Evolutionary conservation across 2,113 vertebrate genomes (phyloP).

Genomic region (Pyrgilauda ruficollis): DNA sequence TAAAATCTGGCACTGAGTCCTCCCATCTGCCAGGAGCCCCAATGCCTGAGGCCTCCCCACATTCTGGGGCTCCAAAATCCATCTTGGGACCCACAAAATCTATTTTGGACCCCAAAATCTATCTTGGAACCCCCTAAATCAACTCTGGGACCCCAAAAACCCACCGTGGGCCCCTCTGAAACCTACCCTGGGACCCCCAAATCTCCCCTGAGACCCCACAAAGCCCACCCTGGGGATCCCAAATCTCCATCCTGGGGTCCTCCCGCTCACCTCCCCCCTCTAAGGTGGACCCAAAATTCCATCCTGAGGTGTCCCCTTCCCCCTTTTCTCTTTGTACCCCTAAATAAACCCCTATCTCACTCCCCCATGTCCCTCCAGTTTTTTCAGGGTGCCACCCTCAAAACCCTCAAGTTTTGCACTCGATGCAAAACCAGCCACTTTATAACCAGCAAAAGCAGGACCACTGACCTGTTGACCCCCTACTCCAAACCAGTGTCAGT

Average conservation of each 20-base stretch:
- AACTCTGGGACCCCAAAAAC: not conserved
- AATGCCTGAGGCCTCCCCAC: fast-evolving
- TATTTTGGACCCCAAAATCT: not conserved
- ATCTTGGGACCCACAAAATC: not conserved
- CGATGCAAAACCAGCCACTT: not conserved
- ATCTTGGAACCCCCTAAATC: too few relatives aligned
- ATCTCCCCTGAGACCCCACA: too few relatives aligned
- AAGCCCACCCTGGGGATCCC: not conserved
- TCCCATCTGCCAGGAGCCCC: not conserved
- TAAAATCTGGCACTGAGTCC: not conserved
- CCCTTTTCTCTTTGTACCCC: not conserved
- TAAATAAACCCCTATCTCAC: not conserved
- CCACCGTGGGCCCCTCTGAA: too few relatives aligned
- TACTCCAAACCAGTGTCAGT: not conserved
- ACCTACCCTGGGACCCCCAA: too few relatives aligned
- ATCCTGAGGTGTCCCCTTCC: too few relatives aligned
- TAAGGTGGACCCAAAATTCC: not conserved
- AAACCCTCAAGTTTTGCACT: not conserved
- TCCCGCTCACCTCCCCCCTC: not conserved
- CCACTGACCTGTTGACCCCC: not conserved
- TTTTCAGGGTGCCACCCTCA: not conserved
- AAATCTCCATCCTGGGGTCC: not conserved
- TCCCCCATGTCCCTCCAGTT: not conserved
- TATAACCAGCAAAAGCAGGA: not conserved
- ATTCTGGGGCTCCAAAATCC: not conserved